Base-by-base conservation (phyloP, 2,888 invertebrate species). In the Marronus borbonicus region DNA sequence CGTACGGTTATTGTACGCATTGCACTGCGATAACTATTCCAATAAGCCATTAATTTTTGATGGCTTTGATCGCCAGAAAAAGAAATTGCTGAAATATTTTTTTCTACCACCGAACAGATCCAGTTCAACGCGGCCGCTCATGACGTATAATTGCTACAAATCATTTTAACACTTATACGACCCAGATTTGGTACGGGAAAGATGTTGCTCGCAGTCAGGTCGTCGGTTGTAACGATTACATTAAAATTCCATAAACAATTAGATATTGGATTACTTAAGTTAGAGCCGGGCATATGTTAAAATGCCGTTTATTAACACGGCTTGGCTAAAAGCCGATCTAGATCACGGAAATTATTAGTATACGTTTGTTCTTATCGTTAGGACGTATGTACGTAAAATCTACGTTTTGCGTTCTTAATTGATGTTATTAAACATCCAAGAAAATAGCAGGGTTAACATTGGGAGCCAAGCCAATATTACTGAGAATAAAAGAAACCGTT, bases 111-210 rank as follows among this genome's bases (percentile, higher is more conserved):
- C 4, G 20, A 20, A 3, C 20, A 5, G 20, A 58, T 58, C 7
- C 20, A 58, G 17, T 58, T 20, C 20, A 20, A 17, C n/a, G 8
- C 44, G 20, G 55, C 10, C 20, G 55, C 20, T 20, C 20, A 20
- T 17, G 55, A 20, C 8, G 10, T 20, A 58, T 58, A 58, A 58
- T 58, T 58, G 20, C 20, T 58, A 17, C 20, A 20, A 58, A 58
- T 58, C 55, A 58, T 20, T 58, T 58, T 58, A 58, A 20, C 55
- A 58, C 55, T 58, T 17, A 58, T 8, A 58, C 55, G 55, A 58
- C 55, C 17, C 17, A 20, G 17, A 58, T 58, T 58, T 7, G 55
- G 20, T 58, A 7, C 55, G 17, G 17, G 55, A 17, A 24, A 44
- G 44, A 58, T 4, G 55, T 20, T 20, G 20, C 55, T 58, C 20